Conservation (phyloP, 1,140 invertebrate species). For the Oncopodura yosiiana region DNA sequence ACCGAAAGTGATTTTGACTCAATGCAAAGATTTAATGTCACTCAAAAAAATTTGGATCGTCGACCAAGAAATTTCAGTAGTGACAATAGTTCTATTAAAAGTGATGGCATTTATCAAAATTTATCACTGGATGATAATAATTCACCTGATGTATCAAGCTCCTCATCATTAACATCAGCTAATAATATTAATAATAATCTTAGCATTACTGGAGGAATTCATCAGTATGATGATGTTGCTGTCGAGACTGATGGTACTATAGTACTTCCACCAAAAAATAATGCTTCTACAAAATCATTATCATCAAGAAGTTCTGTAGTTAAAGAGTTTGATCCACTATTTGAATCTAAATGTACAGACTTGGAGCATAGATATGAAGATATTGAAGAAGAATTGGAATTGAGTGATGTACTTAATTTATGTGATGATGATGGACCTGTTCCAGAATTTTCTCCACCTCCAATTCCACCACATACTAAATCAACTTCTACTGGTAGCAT, state of each 20-base stretch:
- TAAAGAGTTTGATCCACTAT: slow-evolving; percentile 31
- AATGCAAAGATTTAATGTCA: neutral
- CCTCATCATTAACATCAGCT: neutral
- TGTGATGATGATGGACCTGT: neutral
- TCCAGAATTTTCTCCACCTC: neutral
- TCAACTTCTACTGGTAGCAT: no score
- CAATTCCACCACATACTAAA: neutral
- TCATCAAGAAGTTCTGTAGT: slow-evolving; percentile 30
- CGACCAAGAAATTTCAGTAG: neutral
- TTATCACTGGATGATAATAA: neutral
- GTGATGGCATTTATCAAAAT: neutral
- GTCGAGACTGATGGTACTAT: slow-evolving; percentile 31
- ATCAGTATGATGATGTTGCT: slow-evolving; percentile 32
- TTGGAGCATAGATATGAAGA: neutral
- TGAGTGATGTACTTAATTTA: neutral
- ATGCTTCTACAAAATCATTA: slow-evolving; percentile 11
- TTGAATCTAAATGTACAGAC: slow-evolving; percentile 2
- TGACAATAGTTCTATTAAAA: neutral
- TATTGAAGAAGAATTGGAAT: neutral
- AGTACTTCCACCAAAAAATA: slow-evolving; percentile 10
- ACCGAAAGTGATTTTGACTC: no score
- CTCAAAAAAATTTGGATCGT: neutral
- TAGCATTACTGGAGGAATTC: neutral
- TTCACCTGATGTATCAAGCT: neutral
- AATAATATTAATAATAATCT: neutral